A percentile compares a stretch with the other conserved stretches of the same genome.
Conservation (phyloP, 1,140 invertebrate genomes). For the Xylocopa sonorina region DNA sequence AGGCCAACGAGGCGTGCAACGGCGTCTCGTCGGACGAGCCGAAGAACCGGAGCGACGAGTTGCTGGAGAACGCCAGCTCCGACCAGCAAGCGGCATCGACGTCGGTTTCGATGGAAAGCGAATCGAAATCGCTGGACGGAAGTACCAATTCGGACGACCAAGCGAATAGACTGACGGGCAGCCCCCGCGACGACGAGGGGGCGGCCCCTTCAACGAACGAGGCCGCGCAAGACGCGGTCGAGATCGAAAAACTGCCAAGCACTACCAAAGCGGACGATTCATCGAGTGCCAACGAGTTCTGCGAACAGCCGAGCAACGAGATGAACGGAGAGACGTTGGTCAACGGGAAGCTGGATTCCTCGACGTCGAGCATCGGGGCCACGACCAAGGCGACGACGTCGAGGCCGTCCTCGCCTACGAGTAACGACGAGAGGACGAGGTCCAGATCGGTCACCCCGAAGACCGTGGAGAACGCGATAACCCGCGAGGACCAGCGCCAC, state of each 20-base stretch:
- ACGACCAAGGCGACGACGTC: neutral
- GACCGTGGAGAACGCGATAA: neutral
- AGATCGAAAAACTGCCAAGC: constrained; percentile 1
- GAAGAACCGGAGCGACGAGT: neutral
- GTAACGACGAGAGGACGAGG: constrained; percentile 2
- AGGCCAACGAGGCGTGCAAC: constrained; percentile 6
- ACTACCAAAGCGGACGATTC: neutral
- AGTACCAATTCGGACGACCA: neutral
- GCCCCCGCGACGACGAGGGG: neutral
- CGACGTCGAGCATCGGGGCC: neutral
- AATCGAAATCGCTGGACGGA: neutral
- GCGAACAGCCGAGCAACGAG: constrained; percentile 17
- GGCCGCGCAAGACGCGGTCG: neutral
- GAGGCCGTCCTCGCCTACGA: neutral
- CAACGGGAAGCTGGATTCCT: constrained; percentile 32
- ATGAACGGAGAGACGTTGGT: constrained; percentile 28
- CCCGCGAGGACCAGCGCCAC: constrained; percentile 8
- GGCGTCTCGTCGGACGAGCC: neutral
- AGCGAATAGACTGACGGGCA: constrained; percentile 31
- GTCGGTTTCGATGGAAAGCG: neutral
- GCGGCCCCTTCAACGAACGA: neutral
- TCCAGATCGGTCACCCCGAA: constrained; percentile 3
- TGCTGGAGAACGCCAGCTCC: neutral
- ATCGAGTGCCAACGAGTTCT: neutral
- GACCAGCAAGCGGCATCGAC: neutral